Evolutionary conservation across 2,888 invertebrate genomes (phyloP).

Genomic region (Thecophora atra): DNA sequence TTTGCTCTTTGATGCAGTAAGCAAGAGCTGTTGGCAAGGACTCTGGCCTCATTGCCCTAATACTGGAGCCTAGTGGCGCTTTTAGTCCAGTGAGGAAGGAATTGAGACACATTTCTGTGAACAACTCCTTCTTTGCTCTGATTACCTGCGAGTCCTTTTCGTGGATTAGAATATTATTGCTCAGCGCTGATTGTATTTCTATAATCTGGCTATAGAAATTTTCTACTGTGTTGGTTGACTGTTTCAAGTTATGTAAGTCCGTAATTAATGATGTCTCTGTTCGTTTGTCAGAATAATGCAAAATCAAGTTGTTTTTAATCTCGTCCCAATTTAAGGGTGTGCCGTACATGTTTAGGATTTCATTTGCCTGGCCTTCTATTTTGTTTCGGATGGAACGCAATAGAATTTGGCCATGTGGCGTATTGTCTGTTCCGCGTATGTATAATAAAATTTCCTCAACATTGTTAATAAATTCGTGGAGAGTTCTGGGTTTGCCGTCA

Average conservation of each 20-base stretch:
- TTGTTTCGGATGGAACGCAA: slow-evolving; percentile 43
- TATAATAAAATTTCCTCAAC: slow-evolving; percentile 40
- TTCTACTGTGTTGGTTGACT: slow-evolving; percentile 41
- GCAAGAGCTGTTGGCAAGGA: slow-evolving; percentile 37
- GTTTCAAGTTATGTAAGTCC: slow-evolving; percentile 41
- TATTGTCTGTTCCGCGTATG: slow-evolving; percentile 34
- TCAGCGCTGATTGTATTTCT: slow-evolving; percentile 43
- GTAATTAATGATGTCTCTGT: slow-evolving; percentile 42
- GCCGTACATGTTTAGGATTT: slow-evolving; percentile 44
- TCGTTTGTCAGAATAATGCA: slow-evolving; percentile 44
- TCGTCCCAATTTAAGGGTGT: slow-evolving; percentile 41
- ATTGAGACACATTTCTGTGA: slow-evolving; percentile 46
- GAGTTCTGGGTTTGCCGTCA: slow-evolving; percentile 10
- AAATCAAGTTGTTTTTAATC: slow-evolving; percentile 42
- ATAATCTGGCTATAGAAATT: slow-evolving; percentile 44
- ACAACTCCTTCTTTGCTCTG: slow-evolving; percentile 42
- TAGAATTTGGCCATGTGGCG: slow-evolving; percentile 38
- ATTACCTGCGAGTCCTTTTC: slow-evolving; percentile 43
- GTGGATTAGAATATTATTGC: slow-evolving; percentile 45
- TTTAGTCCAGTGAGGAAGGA: slow-evolving; percentile 42
- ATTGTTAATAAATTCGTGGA: slow-evolving; percentile 42
- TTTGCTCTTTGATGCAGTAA: slow-evolving; percentile 44
- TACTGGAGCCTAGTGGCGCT: slow-evolving; percentile 46
- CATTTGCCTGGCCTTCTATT: slow-evolving; percentile 43
- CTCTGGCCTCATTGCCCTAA: slow-evolving; percentile 45